Percentiles rank a stretch among this genome's conserved stretches.
Evolutionary conservation across 2,113 vertebrate species (phyloP).

Genomic region (Atractosteus spatula): DNA sequence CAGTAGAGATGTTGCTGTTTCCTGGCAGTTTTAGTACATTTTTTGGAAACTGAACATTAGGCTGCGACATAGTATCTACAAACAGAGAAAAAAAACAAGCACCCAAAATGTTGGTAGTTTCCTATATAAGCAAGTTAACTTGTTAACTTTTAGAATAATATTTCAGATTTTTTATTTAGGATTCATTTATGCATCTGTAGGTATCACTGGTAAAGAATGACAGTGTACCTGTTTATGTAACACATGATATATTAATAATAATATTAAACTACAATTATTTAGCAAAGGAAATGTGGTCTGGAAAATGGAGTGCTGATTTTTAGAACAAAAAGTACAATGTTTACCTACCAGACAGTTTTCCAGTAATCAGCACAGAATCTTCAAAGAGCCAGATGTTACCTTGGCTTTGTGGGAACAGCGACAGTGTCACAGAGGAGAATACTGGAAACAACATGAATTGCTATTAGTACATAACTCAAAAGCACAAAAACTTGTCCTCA

Average conservation of each 20-base stretch:
- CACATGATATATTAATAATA: too few relatives aligned
- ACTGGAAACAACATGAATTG: constrained; percentile 58
- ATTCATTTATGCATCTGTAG: too few relatives aligned
- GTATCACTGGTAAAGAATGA: too few relatives aligned
- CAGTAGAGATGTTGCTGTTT: constrained; percentile 63
- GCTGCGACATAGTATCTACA: constrained; percentile 82
- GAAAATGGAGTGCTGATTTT: too few relatives aligned
- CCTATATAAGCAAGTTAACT: too few relatives aligned
- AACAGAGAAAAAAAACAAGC: constrained; percentile 22
- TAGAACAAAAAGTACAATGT: neutral
- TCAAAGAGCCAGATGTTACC: constrained; percentile 90
- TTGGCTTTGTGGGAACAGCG: constrained; percentile 75
- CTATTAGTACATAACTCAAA: too few relatives aligned
- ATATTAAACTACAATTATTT: too few relatives aligned
- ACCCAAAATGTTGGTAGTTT: neutral
- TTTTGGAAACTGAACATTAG: constrained; percentile 83
- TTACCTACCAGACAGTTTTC: constrained; percentile 80
- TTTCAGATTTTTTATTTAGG: too few relatives aligned
- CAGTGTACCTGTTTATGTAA: too few relatives aligned
- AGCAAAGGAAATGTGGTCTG: too few relatives aligned
- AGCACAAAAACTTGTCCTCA: too few relatives aligned
- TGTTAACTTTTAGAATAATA: too few relatives aligned
- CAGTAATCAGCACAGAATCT: constrained; percentile 80
- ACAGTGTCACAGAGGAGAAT: constrained; percentile 81
- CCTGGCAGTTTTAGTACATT: constrained; percentile 70